A percentile compares a stretch with the other conserved stretches of the same genome.
Evolutionary conservation across 2,888 invertebrate genomes (phyloP).

Genomic region (Microchrysa polita): DNA sequence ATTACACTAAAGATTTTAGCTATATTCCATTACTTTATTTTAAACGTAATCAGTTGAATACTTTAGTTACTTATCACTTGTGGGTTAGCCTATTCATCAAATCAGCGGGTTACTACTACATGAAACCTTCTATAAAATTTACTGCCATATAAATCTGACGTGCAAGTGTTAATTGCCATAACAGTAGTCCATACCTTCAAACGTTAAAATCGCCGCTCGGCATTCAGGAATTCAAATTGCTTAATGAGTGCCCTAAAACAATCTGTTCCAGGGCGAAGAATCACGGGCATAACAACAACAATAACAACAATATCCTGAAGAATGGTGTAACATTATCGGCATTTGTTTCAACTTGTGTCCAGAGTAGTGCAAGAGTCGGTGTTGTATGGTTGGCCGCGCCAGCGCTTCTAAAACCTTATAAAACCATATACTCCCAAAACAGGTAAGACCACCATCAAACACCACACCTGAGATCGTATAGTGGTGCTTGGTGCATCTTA

Average conservation of each 20-base stretch:
- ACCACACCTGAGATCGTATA: too few species aligned
- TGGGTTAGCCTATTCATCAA: too few species aligned
- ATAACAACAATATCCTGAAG: constrained; percentile 4
- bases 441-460: constrained; percentile 35
- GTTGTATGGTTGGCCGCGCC: constrained; percentile 9
- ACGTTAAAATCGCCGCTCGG: not conserved
- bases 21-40: too few species aligned
- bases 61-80: too few species aligned
- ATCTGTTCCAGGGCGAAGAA: too few species aligned
- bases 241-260: not conserved
- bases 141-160: not conserved
- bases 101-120: not conserved
- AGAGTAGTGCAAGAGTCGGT: constrained; percentile 26
- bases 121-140: not conserved
- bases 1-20: too few species aligned
- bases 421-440: not conserved
- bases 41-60: too few species aligned
- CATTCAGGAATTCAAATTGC: not conserved
- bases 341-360: constrained; percentile 24
- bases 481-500: too few species aligned
- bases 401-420: not conserved
- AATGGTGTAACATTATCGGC: constrained; percentile 23
- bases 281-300: not conserved
- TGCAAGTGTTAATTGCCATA: not conserved
- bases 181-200: constrained; percentile 3